A percentile compares a stretch with the other conserved stretches of the same genome.
Conservation (phyloP, 2,113 vertebrate species). For the Phainopepla nitens region DNA sequence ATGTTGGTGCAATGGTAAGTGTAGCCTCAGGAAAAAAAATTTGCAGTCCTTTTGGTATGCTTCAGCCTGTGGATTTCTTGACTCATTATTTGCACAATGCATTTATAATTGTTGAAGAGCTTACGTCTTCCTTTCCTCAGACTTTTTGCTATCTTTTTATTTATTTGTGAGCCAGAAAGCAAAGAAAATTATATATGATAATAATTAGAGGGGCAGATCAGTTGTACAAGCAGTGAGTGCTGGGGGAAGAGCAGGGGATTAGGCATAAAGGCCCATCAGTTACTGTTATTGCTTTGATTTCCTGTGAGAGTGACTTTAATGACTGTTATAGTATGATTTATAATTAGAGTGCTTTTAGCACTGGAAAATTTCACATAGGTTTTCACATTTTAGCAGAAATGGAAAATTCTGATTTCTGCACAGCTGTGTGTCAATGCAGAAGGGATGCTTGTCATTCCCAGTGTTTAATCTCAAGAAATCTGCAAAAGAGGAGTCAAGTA, state of each 20-base stretch:
- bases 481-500: not conserved
- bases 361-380: not conserved
- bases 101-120: not conserved
- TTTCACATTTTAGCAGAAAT: not conserved
- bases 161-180: not conserved
- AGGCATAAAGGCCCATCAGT: not conserved
- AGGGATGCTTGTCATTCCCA: not conserved
- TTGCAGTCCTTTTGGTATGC: not conserved
- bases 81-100: not conserved
- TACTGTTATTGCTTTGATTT: not conserved
- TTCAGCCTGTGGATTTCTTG: not conserved
- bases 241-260: not conserved
- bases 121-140: not conserved
- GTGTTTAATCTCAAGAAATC: not conserved
- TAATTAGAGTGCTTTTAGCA: not conserved
- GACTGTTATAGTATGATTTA: not conserved
- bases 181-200: not conserved
- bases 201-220: not conserved
- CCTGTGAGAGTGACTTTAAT: not conserved
- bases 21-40: slow-evolving; percentile 4
- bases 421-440: not conserved
- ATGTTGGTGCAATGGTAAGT: not conserved
- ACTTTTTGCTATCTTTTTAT: not conserved
- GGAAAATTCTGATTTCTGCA: not conserved
- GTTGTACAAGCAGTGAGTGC: fast-evolving